Conservation (phyloP, 1,140 invertebrate genomes). For the Cephus cinctus region DNA sequence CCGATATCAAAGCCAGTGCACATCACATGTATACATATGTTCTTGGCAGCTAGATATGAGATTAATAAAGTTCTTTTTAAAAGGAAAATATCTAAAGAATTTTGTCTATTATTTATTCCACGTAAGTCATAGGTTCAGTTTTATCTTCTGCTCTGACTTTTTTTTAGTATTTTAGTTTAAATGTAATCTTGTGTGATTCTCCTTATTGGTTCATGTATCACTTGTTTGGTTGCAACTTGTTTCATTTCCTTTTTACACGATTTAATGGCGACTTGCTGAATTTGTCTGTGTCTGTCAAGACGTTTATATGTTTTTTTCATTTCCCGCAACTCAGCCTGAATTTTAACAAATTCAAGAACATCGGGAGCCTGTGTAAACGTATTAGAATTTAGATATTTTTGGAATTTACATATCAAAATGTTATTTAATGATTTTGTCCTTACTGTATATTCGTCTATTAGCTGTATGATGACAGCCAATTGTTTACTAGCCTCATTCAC, state of each 20-base stretch:
- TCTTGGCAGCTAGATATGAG: no score
- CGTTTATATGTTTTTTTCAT: constrained; percentile 53
- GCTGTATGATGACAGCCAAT: constrained; percentile 38
- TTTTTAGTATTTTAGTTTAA: no score
- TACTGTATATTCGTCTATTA: constrained; percentile 44
- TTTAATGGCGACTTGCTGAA: constrained; percentile 37
- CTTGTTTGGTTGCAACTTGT: no score
- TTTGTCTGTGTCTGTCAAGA: constrained; percentile 51
- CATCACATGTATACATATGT: no score
- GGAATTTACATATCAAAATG: neutral
- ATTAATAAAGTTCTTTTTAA: no score
- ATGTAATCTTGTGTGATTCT: no score
- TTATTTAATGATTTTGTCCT: neutral
- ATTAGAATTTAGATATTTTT: neutral
- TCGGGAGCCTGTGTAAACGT: constrained; percentile 48
- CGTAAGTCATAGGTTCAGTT: no score
- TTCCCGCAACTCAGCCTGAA: constrained; percentile 54
- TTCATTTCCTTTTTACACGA: constrained; percentile 6
- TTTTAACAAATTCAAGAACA: constrained; percentile 57
- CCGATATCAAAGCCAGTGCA: no score
- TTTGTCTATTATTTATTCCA: no score
- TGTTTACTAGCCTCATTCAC: constrained; percentile 37
- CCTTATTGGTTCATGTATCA: no score
- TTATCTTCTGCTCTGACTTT: no score
- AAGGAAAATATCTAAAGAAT: no score